Evolutionary conservation across 2,797 vertebrate genomes (phyloP), one percentile per base, ranked within the genome.

Genomic region (Apodemus agrarius): DNA sequence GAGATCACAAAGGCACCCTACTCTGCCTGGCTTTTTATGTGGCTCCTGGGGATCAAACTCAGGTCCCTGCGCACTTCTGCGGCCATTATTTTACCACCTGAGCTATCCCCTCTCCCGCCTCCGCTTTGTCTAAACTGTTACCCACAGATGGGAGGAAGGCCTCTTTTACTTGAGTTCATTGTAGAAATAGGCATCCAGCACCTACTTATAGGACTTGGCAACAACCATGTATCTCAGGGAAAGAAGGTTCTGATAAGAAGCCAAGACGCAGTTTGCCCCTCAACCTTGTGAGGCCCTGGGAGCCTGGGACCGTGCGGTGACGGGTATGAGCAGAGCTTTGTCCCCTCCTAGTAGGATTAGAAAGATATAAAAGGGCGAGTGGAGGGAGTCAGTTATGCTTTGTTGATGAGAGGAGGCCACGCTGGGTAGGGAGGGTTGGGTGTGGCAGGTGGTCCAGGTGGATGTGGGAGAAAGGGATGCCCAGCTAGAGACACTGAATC

Each of bases 371-470:
- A 14, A 37, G 46, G 52, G 49, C 24, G 3, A 4, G 43, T 6
- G 31, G n/a, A 1, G 1, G 26, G 80, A 31, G 9, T 17, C 22
- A 2, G 12, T 31, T n/a, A 14, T 57, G 34, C 46, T 69, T 29
- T 24, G 31, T 26, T 37, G 52, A 31, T 34, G 67, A 5, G 46
- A 24, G 63, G 31, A 49, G 19, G 19, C 22, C 29, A 0, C 29
- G 5, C 31, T 7, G 3, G 5, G 4, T 43, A 7, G 46, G 63
- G 29, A 29, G 2, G 0, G 0, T 21, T 5, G 29, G 24, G 17
- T 29, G 14, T 4, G 4, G 26, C 14, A 0, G 34, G 37, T 19
- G 29, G 4, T 17, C 49, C 8, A 2, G 61, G 46, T 31, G 26
- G 14, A 6, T 13, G 7, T 75, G 21, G 10, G 1, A 1, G 22